phyloP scores from a whole-genome alignment of 2,797 vertebrate species.

The Rhynchotus rufescens region DNA sequence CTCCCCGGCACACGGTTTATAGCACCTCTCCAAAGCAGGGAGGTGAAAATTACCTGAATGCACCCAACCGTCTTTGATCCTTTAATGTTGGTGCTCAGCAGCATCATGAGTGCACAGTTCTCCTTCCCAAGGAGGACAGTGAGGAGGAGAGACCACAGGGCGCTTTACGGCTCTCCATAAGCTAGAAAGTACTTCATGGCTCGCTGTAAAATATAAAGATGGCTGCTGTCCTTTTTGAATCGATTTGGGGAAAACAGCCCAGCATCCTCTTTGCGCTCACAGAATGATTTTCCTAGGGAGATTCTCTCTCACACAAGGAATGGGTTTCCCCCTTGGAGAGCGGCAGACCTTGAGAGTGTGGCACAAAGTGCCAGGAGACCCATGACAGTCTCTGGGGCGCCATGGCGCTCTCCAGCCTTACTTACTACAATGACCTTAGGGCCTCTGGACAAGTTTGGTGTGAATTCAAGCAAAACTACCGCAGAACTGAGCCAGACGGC shows the following conservation, averaged over 20 bases:
- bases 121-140: neutral
- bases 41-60: neutral
- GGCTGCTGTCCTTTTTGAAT: neutral
- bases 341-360: neutral
- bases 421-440: neutral
- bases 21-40: neutral
- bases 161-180: accelerated
- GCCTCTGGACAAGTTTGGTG: neutral
- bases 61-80: neutral
- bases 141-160: neutral
- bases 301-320: neutral
- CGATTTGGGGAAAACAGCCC: accelerated
- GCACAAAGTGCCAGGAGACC: neutral
- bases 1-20: no score
- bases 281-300: neutral
- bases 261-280: accelerated
- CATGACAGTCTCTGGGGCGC: neutral
- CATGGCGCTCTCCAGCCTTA: neutral
- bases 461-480: neutral
- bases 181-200: accelerated
- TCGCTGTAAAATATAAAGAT: accelerated
- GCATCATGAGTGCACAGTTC: neutral
- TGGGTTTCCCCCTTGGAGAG: neutral
- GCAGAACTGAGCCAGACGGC: neutral
- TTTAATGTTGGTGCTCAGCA: neutral